A percentile compares a stretch with the other conserved stretches of the same genome.
Evolutionary conservation across 2,113 vertebrate genomes (phyloP).

Genomic region (Siniperca chuatsi): DNA sequence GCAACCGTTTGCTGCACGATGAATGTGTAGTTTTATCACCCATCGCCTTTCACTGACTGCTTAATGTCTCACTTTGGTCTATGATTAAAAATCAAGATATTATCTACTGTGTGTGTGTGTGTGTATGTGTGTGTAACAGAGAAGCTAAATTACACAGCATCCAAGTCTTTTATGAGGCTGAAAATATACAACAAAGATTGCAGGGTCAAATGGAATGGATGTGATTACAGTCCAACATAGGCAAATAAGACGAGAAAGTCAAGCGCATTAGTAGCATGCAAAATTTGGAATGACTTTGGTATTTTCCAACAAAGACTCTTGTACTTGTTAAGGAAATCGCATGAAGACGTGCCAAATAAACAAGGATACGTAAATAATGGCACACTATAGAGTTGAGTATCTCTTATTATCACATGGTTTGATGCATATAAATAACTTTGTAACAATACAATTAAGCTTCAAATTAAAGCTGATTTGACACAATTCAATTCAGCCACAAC

Average conservation of each 20-base stretch:
- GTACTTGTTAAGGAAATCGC: background rate
- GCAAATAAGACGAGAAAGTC: background rate
- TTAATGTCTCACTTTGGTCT: constrained; percentile 47
- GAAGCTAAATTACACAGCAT: constrained; percentile 12
- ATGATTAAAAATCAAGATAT: constrained; percentile 59
- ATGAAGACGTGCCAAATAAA: background rate
- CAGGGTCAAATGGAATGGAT: constrained; percentile 19
- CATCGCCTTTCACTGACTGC: constrained; percentile 42
- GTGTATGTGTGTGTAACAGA: background rate
- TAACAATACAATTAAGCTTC: background rate
- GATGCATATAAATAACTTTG: background rate
- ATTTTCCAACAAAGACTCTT: background rate
- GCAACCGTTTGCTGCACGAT: constrained; percentile 31
- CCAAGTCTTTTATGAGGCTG: background rate
- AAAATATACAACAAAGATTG: background rate
- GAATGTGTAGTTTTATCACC: constrained; percentile 59
- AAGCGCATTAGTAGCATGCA: background rate
- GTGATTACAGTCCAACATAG: constrained; percentile 7
- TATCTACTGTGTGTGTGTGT: constrained; percentile 17
- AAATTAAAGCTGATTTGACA: background rate
- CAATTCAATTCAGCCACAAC: background rate
- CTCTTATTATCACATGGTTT: background rate
- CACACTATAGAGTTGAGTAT: background rate
- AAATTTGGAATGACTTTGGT: background rate
- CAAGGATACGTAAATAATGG: background rate